Base-by-base conservation (phyloP, 2,797 vertebrate genomes). In the Pempheris klunzingeri region DNA sequence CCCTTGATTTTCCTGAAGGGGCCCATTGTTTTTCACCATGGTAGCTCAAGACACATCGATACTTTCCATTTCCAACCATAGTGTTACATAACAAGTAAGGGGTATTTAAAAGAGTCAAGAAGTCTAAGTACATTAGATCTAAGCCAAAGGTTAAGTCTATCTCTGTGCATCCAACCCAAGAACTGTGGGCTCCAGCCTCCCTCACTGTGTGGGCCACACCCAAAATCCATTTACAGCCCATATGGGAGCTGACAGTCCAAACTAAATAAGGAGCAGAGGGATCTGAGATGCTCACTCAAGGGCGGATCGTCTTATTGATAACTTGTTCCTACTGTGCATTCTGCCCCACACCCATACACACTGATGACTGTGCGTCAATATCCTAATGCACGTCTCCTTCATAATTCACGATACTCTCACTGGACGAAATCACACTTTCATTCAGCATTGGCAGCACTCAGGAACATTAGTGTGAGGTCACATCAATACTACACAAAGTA, bases 331-430 rank as follows among this genome's bases (percentile, higher is more conserved):
- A 44, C 1, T 54, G 20, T 38, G 26, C 53, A 58, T 50, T 41
- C 50, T 26, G 38, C 30, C 53, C 20, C 58, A n/a, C 3, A 0
- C 18, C 36, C 26, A 22, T 18, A 12, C 58, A 3, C 4, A 0
- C 36, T 62, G 38, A 70, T 62, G 44, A 54, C 61, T 15, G 12
- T 0, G n/a, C 4, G 32, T 80, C 75, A 55, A 67, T 81, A 59
- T 74, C 64, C 65, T 77, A 82, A 88, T 80, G 84, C 71, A 34
- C 5, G 8, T 41, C 50, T 68, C 54, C 41, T 84, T 86, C 80
- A 83, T 85, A 80, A 86, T 86, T 72, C 46, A 84, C 68, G 53
- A 47, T 65, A 43, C 55, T 57, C 47, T 54, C 49, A n/a, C 10
- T 14, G 32, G 43, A 55, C 24, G n/a, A 24, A 15, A 32, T 60